These are phyloP conservation scores for Aphis gossypii DNA, from an alignment of 1,140 invertebrate genomes.

Conservation along the genomic window DNA sequence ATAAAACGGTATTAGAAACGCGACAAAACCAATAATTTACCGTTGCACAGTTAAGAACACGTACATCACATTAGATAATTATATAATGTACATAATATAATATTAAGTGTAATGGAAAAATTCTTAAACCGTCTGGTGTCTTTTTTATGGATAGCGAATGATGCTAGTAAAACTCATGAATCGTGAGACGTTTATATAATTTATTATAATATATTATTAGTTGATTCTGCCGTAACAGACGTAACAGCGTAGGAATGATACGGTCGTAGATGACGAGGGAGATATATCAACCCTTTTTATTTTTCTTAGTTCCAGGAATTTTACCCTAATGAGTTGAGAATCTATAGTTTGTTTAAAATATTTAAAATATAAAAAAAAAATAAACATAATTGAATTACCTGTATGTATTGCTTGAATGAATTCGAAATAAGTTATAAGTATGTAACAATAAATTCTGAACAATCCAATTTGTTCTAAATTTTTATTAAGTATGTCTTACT, in stretches of 20 bases:
- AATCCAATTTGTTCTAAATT: neutral
- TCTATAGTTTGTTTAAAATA: neutral
- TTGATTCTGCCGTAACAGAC: neutral
- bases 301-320: neutral
- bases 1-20: neutral
- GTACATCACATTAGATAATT: neutral
- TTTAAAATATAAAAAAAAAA: neutral
- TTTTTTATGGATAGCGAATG: neutral
- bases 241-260: neutral
- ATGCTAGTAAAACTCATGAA: neutral
- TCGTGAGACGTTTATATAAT: neutral
- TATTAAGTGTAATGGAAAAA: neutral
- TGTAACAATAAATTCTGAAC: neutral
- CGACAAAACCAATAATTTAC: neutral
- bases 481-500: neutral
- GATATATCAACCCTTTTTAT: conserved; percentile 1
- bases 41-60: neutral
- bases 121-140: neutral
- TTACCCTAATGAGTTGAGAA: neutral
- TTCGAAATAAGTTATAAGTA: neutral
- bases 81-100: neutral
- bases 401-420: neutral
- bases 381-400: neutral
- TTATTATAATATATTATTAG: conserved; percentile 15
- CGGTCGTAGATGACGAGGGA: neutral